A percentile compares a stretch with the other conserved stretches of the same genome.
Conservation (phyloP, 1,140 invertebrate genomes). For the Calliopsis andreniformis region DNA sequence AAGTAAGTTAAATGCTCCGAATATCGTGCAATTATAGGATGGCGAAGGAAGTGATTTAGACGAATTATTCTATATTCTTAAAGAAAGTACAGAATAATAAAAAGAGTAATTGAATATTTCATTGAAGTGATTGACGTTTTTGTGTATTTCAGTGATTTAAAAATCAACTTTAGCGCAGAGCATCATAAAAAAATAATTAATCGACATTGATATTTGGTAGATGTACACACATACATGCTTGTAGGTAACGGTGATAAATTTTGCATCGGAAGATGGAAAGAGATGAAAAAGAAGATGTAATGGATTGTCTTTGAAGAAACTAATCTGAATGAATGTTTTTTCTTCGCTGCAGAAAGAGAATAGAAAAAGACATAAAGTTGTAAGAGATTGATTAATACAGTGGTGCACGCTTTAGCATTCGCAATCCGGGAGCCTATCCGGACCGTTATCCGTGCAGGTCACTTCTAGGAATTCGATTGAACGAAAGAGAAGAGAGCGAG, state of each 20-base stretch:
- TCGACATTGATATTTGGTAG: neutral
- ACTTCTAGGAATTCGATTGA: too few species aligned
- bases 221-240: neutral
- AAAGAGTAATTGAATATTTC: neutral
- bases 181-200: too few species aligned
- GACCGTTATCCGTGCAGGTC: too few species aligned
- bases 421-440: too few species aligned
- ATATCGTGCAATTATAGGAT: slow-evolving; percentile 28
- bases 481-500: too few species aligned
- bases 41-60: neutral
- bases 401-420: too few species aligned
- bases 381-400: too few species aligned
- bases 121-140: too few species aligned
- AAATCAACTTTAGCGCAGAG: too few species aligned
- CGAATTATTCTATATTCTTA: neutral
- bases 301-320: neutral
- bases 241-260: slow-evolving; percentile 16
- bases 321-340: neutral
- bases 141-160: too few species aligned
- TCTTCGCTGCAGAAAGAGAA: neutral
- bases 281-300: neutral
- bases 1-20: neutral
- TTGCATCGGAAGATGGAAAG: neutral
- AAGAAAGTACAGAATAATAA: too few species aligned
- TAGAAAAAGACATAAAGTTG: too few species aligned